Conservation (phyloP, 1,140 invertebrate genomes). For the Drosophila pectinifera region DNA sequence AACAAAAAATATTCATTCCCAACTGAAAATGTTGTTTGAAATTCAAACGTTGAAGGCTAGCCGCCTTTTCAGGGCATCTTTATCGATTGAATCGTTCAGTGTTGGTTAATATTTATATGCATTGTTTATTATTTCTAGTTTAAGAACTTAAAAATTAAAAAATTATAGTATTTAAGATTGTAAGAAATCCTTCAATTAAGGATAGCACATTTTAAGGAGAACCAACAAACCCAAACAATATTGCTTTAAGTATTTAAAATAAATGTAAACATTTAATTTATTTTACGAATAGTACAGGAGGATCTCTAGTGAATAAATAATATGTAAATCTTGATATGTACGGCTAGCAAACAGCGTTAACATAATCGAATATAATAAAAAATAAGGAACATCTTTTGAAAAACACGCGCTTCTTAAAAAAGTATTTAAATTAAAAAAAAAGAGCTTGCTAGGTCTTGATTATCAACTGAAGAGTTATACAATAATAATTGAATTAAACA, state of each 20-base stretch:
- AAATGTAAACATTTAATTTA: constrained; percentile 9
- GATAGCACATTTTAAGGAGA: constrained; percentile 1
- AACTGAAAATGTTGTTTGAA: neutral
- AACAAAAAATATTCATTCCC: neutral
- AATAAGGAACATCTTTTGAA: constrained; percentile 14
- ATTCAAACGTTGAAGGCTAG: neutral
- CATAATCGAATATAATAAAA: neutral
- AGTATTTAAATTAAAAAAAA: neutral
- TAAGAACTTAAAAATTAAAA: neutral
- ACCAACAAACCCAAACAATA: constrained; percentile 3
- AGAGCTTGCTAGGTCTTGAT: neutral
- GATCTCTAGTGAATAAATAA: neutral
- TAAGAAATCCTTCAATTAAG: neutral
- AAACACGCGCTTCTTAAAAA: neutral
- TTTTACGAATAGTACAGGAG: neutral
- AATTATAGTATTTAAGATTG: neutral
- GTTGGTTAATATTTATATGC: neutral
- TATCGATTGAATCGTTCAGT: constrained; percentile 10
- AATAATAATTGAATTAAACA: neutral
- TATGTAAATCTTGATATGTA: neutral
- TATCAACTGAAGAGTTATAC: neutral
- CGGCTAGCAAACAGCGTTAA: too few species aligned
- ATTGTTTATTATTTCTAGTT: neutral
- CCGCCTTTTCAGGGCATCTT: constrained; percentile 5
- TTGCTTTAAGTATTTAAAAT: neutral